Evolutionary conservation across 2,888 invertebrate genomes (phyloP).

Genomic region (Tridacna crocea): DNA sequence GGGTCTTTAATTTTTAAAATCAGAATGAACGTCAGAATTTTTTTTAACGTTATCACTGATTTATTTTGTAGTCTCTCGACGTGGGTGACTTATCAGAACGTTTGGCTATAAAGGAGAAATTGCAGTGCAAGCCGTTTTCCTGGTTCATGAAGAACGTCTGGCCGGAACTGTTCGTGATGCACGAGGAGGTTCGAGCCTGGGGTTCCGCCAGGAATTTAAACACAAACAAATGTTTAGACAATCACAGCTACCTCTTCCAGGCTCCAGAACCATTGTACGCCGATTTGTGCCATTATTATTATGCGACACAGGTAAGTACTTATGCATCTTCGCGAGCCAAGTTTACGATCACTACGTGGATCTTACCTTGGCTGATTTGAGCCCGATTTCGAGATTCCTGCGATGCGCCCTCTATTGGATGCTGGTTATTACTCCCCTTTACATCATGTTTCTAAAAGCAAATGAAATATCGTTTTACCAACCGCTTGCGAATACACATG

Average conservation of each 20-base stretch:
- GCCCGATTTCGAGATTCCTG: too few species aligned
- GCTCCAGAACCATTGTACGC: slow-evolving; percentile 65
- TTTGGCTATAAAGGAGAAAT: slow-evolving; percentile 63
- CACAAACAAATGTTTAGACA: slow-evolving; percentile 73
- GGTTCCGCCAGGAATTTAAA: slow-evolving; percentile 69
- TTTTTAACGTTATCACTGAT: too few species aligned
- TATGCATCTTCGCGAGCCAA: too few species aligned
- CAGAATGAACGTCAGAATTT: too few species aligned
- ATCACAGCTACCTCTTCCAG: slow-evolving; percentile 75
- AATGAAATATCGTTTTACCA: too few species aligned
- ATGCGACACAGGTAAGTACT: slow-evolving; percentile 63
- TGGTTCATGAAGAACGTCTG: slow-evolving; percentile 75
- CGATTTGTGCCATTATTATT: slow-evolving; percentile 66
- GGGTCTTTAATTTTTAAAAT: too few species aligned
- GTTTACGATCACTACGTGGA: too few species aligned
- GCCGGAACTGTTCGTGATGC: slow-evolving; percentile 73
- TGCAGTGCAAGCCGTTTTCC: slow-evolving; percentile 74
- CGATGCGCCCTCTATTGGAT: too few species aligned
- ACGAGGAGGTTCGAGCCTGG: slow-evolving; percentile 69
- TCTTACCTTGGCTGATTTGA: too few species aligned
- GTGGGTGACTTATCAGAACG: slow-evolving; percentile 70
- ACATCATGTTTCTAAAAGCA: too few species aligned
- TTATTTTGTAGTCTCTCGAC: slow-evolving; percentile 61
- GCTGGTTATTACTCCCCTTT: too few species aligned
- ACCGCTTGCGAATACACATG: too few species aligned